Base-by-base conservation (phyloP, 2,888 invertebrate genomes). In the Scaptomyza cyrtandrae region DNA sequence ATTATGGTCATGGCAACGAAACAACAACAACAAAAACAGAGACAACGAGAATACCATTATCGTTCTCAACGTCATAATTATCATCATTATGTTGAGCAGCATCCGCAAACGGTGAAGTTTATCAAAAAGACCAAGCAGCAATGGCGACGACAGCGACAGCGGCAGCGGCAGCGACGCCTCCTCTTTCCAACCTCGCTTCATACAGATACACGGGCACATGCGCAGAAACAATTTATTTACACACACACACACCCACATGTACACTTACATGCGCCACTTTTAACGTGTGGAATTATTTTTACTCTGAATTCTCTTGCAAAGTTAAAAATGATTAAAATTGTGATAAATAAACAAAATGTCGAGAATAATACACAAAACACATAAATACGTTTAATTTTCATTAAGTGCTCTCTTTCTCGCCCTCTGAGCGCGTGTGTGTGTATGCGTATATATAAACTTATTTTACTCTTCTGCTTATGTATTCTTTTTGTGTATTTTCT, bases 61-160 rank as follows among this genome's bases (percentile, higher is more conserved):
- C 39, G 6, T 37, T 37, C n/a, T 31, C 62, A 66, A 66, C 61
- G 71, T 69, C 50, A 78, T 64, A 59, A 54, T 75, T 43, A 64
- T 62, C 59, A 48, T 78, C 55, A 71, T 63, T 61, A 63, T 71
- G 52, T 59, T 57, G 65, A 62, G 61, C 50, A 35, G 55, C 49
- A 27, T 39, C 44, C 48, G 50, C 70, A 67, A 73, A 63, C 74
- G 78, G 75, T 74, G 87, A 90, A 90, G 90, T 90, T 90, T 90
- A 90, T 90, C 90, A 89, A 90, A 88, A 39, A 35, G 78, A 75
- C 72, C 71, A 80, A 71, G 64, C 71, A 77, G 77, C 83, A 79
- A 87, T 75, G 86, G 85, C 71, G 66, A 33, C 71, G 64, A 41
- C 61, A 33, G 52, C 63, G 66, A 39, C 58, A 39, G 67, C 35